These are phyloP conservation scores for Bufo bufo DNA, from an alignment of 2,113 vertebrate genomes.

Conservation along the genomic window DNA sequence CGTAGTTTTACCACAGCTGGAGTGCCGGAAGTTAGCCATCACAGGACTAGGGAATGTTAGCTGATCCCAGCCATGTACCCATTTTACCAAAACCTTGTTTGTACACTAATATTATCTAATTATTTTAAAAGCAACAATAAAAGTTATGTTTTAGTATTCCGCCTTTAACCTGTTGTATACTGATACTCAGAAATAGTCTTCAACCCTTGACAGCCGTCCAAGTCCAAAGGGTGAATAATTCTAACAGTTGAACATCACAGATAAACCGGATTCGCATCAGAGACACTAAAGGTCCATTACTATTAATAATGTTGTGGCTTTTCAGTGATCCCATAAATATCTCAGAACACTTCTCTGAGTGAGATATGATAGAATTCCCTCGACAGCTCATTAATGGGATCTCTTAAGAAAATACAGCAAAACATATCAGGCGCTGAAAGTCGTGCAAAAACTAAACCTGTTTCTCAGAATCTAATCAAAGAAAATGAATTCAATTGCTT, in stretches of 20 bases:
- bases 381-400: constrained; percentile 65
- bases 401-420: constrained; percentile 51
- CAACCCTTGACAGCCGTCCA: too few relatives aligned
- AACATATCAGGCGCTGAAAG: constrained; percentile 58
- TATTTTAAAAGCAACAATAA: too few relatives aligned
- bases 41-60: too few relatives aligned
- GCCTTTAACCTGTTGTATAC: too few relatives aligned
- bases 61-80: too few relatives aligned
- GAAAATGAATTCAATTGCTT: constrained; percentile 4
- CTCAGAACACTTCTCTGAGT: constrained; percentile 62
- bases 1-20: too few relatives aligned
- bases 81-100: too few relatives aligned
- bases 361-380: constrained; percentile 65
- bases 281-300: constrained; percentile 67
- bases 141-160: too few relatives aligned
- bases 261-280: constrained; percentile 64
- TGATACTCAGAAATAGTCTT: too few relatives aligned
- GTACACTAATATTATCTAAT: too few relatives aligned
- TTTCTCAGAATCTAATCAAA: constrained; percentile 5
- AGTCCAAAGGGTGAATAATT: constrained; percentile 32
- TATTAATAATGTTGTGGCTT: constrained; percentile 65
- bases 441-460: constrained; percentile 3
- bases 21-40: too few relatives aligned
- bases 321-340: constrained; percentile 65
- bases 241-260: constrained; percentile 61